phyloP scores from a whole-genome alignment of 2,888 invertebrate genomes.

The Altica lythri region DNA sequence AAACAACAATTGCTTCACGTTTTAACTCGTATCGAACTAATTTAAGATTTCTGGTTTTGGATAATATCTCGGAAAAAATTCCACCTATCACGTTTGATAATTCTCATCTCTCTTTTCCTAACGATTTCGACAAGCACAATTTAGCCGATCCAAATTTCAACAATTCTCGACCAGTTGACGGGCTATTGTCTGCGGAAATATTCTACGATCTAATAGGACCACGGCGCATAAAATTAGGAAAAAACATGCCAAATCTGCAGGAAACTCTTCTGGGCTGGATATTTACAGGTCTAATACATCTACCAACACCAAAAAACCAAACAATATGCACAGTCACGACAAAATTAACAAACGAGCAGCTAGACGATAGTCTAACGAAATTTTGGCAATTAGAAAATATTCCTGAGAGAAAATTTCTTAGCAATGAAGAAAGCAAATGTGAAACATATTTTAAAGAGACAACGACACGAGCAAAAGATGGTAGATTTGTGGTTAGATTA shows the following conservation, averaged over 20 bases:
- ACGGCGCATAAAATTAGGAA: constrained; percentile 18
- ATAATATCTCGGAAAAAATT: constrained; percentile 2
- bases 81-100: neutral
- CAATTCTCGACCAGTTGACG: constrained; percentile 2
- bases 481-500: constrained; percentile 23
- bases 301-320: neutral
- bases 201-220: constrained; percentile 21
- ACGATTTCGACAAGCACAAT: neutral
- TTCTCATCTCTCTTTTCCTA: neutral
- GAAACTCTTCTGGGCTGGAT: neutral
- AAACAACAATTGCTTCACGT: neutral
- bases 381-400: constrained; percentile 25
- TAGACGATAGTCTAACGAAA: constrained; percentile 11
- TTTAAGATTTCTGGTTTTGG: constrained; percentile 1
- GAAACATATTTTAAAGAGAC: constrained; percentile 23
- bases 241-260: neutral
- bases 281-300: neutral
- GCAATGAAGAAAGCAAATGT: constrained; percentile 1
- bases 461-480: constrained; percentile 10
- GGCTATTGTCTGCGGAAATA: constrained; percentile 8
- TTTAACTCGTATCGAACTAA: constrained; percentile 3
- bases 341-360: constrained; percentile 3
- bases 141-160: constrained; percentile 12
- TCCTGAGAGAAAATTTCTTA: neutral
- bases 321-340: neutral